Evolutionary conservation across 2,113 vertebrate species (phyloP).

Genomic region (Thermophis baileyi): DNA sequence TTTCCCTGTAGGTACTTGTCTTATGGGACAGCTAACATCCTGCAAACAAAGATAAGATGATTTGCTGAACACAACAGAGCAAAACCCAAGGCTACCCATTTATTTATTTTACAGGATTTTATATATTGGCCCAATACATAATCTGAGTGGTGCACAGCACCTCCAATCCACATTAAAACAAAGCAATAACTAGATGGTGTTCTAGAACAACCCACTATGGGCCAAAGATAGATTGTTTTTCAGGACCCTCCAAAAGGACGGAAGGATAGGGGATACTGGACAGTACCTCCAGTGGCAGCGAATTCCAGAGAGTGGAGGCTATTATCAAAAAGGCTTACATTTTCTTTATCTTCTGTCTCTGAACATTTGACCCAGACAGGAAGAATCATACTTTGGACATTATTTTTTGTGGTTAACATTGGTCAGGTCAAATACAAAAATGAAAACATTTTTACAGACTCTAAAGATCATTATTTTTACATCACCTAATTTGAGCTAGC

Average conservation of each 20-base stretch:
- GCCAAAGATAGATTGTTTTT: not conserved
- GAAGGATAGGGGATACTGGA: not conserved
- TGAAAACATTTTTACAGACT: not conserved
- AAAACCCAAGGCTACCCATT: not conserved
- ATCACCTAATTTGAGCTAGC: not conserved
- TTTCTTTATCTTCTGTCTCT: not conserved
- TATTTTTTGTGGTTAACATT: not conserved
- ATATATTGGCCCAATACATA: not conserved
- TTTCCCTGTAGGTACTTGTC: slow-evolving; percentile 99
- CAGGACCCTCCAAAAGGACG: not conserved
- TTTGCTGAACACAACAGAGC: not conserved
- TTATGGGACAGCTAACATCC: slow-evolving; percentile 98
- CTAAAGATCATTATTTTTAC: not conserved
- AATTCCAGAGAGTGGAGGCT: not conserved
- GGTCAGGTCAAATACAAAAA: not conserved
- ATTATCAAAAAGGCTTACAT: not conserved
- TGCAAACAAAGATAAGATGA: slow-evolving; percentile 62
- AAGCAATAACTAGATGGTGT: not conserved
- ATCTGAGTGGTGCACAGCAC: not conserved
- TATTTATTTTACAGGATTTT: not conserved
- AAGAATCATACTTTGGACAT: not conserved
- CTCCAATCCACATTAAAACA: not conserved
- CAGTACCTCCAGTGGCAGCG: not conserved
- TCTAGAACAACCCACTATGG: not conserved
- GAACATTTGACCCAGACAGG: not conserved